Percentiles rank a stretch among this genome's conserved stretches.
These are phyloP conservation scores for Chromobotia macracanthus DNA, from an alignment of 2,797 vertebrate species.

Conservation along the genomic window DNA sequence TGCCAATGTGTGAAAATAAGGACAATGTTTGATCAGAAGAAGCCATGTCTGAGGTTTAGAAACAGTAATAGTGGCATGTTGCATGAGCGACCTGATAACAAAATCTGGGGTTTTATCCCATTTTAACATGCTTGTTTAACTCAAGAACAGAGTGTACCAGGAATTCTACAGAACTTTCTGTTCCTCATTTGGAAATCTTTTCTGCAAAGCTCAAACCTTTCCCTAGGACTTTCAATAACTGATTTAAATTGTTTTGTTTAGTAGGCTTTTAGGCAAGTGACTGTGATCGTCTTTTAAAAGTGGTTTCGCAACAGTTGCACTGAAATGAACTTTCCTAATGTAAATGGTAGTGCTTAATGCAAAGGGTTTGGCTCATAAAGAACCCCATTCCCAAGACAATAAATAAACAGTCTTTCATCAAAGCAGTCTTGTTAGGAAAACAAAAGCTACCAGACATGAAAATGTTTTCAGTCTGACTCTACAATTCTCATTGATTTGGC, in stretches of 20 bases:
- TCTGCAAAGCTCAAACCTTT: background rate
- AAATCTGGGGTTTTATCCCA: background rate
- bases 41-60: background rate
- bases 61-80: too few relatives aligned
- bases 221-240: background rate
- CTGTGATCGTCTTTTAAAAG: background rate
- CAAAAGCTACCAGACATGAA: background rate
- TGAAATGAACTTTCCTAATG: constrained; percentile 16
- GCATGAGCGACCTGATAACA: too few relatives aligned
- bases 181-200: constrained; percentile 32
- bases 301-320: constrained; percentile 26
- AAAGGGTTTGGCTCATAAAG: background rate
- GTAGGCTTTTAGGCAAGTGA: constrained; percentile 11
- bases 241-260: constrained; percentile 31
- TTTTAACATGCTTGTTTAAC: constrained; percentile 10
- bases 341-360: constrained; percentile 22
- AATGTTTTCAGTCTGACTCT: background rate
- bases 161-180: constrained; percentile 8
- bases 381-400: background rate
- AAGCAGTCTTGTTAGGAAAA: background rate
- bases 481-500: background rate
- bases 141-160: constrained; percentile 1
- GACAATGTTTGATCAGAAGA: background rate
- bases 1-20: background rate
- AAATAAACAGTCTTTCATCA: background rate